Conservation (phyloP, 2,888 invertebrate genomes). For the Cryptophagus acutangulus region DNA sequence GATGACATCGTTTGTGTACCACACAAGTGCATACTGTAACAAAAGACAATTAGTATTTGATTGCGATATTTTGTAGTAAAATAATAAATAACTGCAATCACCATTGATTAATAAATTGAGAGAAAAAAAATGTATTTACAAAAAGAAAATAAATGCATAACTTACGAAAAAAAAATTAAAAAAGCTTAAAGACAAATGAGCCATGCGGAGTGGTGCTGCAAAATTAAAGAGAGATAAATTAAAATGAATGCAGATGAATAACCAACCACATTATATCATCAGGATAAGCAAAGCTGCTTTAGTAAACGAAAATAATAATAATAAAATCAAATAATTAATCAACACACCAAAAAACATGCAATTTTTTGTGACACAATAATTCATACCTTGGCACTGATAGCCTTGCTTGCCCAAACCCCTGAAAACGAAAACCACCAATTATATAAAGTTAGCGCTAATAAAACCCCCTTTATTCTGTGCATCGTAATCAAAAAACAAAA, state of each 20-base stretch:
- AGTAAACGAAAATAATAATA: background rate
- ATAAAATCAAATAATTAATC: constrained; percentile 13
- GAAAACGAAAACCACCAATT: constrained; percentile 56
- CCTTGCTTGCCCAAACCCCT: constrained; percentile 97
- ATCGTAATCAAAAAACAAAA: background rate
- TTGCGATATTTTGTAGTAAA: background rate
- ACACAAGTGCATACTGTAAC: constrained; percentile 92
- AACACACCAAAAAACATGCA: constrained; percentile 20
- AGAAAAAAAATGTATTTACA: no score
- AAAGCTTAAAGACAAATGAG: constrained; percentile 40
- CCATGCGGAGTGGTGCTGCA: constrained; percentile 47
- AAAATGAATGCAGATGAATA: constrained; percentile 7
- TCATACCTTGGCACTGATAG: constrained; percentile 93
- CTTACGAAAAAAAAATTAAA: constrained; percentile 44
- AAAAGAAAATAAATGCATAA: constrained; percentile 33
- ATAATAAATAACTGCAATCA: constrained; percentile 5
- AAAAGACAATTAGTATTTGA: constrained; percentile 13
- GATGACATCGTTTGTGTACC: constrained; percentile 98
- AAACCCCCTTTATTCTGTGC: background rate
- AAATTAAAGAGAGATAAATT: constrained; percentile 40
- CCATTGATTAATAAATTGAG: constrained; percentile 11
- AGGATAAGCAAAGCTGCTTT: background rate
- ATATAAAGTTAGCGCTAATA: constrained; percentile 31
- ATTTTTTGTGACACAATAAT: constrained; percentile 25
- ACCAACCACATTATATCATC: constrained; percentile 1